Base-by-base conservation (phyloP, 1,140 invertebrate genomes). In the Magallana gigas region DNA sequence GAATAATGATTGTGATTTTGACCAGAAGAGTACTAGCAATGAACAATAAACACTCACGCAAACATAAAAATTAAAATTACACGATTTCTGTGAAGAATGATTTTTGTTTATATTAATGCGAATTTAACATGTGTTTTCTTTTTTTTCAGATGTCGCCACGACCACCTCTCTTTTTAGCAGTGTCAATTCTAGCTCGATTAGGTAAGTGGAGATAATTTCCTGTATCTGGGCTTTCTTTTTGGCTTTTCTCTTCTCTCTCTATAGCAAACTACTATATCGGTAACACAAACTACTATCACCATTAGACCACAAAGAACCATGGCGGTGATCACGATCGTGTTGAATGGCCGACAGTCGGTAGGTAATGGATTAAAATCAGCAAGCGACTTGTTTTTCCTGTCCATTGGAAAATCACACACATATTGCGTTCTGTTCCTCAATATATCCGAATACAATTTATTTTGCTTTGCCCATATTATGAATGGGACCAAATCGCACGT, bases 281-380 rank as follows among this genome's bases (percentile, higher is more conserved):
- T 29, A 18, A 76, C 68, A 76, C 23, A 76, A 8, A 76, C 68
- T 36, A 76, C 36, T 23, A 76, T 8, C 23, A 76, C 68, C 68
- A 76, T 76, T 36, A 76, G 36, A 76, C 68, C 23, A 12, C 68
- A 76, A 18, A 76, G 36, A 76, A 76, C 18, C 68, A 76, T 76
- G 23, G 68, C 68, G 5, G 68, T 76, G 23, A 76, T 76, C 8
- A 76, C 68, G 23, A 29, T 29, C 23, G 29, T 29, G 8, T 76
- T 76, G 36, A 76, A 76, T 23, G 68, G 68, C 23, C 36, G 68
- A 76, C 68, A 76, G 23, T 76, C 68, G 4, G 68, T 76, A 29
- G 68, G 68, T 36, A 29, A 29, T 2, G 68, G 68, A 36, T 76
- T 18, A 76, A 76, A 76, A 8, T 36, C 8, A 2, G 12, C 68